Percentiles rank a stretch among this genome's conserved stretches.
phyloP scores from a whole-genome alignment of 2,888 invertebrate species.

The Koerneria pararmatus region DNA sequence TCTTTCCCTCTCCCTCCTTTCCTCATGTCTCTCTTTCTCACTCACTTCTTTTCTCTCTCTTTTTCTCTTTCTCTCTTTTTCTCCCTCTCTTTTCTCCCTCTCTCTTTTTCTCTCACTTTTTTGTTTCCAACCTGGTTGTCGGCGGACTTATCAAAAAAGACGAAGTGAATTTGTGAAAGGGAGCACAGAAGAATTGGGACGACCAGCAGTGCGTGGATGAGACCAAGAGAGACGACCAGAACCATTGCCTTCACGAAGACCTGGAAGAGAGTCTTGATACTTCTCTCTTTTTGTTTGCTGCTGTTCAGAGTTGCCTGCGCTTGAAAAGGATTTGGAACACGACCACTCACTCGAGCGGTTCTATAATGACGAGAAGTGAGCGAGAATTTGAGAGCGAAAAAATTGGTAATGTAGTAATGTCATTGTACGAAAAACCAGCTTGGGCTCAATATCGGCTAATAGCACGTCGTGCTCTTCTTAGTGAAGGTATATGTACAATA shows the following conservation, averaged over 20 bases:
- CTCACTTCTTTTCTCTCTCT: conserved; percentile 1
- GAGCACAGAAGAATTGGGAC: conserved; percentile 52
- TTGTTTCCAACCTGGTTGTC: conserved; percentile 18
- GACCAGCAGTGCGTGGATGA: conserved; percentile 50
- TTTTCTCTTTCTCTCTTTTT: not conserved
- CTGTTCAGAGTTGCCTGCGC: too few species aligned
- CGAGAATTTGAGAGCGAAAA: too few species aligned
- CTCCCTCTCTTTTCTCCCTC: conserved; percentile 1
- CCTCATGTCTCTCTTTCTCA: not conserved
- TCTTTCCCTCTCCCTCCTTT: not conserved
- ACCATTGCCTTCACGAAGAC: conserved; percentile 57
- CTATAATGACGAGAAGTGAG: too few species aligned
- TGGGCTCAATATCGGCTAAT: too few species aligned
- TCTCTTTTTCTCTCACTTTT: not conserved
- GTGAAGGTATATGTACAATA: too few species aligned
- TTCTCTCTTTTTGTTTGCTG: too few species aligned
- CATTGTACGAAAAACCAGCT: too few species aligned
- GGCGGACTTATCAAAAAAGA: conserved; percentile 19
- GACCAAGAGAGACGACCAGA: conserved; percentile 50
- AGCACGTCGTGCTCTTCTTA: too few species aligned
- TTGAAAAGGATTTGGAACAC: too few species aligned
- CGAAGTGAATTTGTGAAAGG: conserved; percentile 37
- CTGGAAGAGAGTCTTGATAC: too few species aligned
- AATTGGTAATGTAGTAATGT: too few species aligned
- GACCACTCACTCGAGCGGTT: too few species aligned